Evolutionary conservation across 2,797 vertebrate species (phyloP).

Genomic region (Pterois miles): DNA sequence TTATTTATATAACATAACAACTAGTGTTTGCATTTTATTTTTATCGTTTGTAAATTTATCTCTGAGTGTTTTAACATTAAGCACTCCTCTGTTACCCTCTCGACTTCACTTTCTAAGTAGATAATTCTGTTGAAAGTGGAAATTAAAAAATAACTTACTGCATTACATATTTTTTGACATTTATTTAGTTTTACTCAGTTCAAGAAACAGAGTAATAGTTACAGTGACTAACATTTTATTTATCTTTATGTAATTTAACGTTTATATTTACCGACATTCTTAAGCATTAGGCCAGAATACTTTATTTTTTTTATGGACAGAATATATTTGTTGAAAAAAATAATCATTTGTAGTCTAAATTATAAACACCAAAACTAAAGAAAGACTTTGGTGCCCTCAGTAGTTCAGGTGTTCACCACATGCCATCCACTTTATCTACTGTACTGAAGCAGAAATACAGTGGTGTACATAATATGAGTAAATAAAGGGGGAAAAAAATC

Average conservation of each 20-base stretch:
- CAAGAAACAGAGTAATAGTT: not conserved
- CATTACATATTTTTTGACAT: not conserved
- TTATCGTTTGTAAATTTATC: not conserved
- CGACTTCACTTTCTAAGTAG: no score
- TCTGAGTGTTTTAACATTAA: not conserved
- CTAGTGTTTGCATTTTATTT: not conserved
- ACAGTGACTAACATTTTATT: not conserved
- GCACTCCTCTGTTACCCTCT: not conserved
- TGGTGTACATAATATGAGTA: not conserved
- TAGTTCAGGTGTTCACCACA: not conserved
- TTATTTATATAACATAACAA: no score
- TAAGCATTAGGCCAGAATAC: not conserved
- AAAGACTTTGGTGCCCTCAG: not conserved
- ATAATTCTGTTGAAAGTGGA: not conserved
- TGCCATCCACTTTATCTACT: not conserved
- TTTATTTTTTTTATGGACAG: not conserved
- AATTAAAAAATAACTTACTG: no score
- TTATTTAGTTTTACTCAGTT: no score
- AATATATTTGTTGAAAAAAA: not conserved
- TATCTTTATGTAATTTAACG: not conserved
- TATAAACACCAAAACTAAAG: not conserved
- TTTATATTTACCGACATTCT: not conserved
- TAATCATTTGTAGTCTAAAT: not conserved
- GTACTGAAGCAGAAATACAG: constrained; percentile 9
- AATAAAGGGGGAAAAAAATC: not conserved